These are phyloP conservation scores for Microcebus griseorufus DNA, from an alignment of 2,113 vertebrate species.

Conservation along the genomic window DNA sequence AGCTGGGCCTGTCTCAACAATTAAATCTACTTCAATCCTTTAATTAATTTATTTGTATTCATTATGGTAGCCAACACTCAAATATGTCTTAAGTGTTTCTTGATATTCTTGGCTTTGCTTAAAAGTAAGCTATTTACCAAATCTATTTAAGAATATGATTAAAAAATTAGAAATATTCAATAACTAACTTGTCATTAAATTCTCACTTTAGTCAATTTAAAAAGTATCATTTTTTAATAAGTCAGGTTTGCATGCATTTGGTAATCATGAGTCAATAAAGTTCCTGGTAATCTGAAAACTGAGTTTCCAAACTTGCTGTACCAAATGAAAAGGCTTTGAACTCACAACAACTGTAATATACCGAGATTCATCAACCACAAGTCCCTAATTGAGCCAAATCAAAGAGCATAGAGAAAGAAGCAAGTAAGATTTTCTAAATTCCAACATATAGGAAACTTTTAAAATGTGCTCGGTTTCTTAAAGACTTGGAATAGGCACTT, in stretches of 20 bases:
- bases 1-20: background rate
- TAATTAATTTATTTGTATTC: background rate
- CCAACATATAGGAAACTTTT: background rate
- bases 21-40: background rate
- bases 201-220: background rate
- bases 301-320: background rate
- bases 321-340: background rate
- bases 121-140: background rate
- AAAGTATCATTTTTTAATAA: background rate
- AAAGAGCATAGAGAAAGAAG: background rate
- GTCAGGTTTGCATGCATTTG: background rate
- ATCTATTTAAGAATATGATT: background rate
- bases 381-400: background rate
- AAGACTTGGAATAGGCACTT: background rate
- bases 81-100: background rate
- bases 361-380: background rate
- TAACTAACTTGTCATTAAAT: background rate
- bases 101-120: background rate
- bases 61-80: background rate
- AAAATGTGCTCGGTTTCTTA: background rate
- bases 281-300: background rate
- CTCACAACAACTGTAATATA: background rate
- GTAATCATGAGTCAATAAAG: background rate
- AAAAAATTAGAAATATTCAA: background rate
- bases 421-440: background rate